phyloP scores from a whole-genome alignment of 2,888 invertebrate genomes.

The Hydropsyche betteni region DNA sequence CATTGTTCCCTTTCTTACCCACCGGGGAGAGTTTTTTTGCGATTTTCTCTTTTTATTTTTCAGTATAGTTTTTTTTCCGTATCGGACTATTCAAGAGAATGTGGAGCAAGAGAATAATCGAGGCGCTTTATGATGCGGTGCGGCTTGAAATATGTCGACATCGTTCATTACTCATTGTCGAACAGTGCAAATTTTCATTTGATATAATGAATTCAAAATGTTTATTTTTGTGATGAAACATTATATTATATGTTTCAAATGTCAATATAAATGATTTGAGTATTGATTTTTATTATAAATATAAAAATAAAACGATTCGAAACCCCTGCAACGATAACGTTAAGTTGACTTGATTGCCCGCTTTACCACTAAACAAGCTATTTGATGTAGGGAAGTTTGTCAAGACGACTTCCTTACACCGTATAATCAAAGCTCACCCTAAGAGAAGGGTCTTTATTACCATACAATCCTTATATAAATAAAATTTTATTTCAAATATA shows the following conservation, averaged over 20 bases:
- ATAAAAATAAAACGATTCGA: neutral
- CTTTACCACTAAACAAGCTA: slow-evolving; percentile 21
- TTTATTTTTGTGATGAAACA: too few species aligned
- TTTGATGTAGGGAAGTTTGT: slow-evolving; percentile 13
- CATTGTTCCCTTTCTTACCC: slow-evolving; percentile 30
- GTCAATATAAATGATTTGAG: too few species aligned
- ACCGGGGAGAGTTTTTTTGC: slow-evolving; percentile 13
- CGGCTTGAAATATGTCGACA: too few species aligned
- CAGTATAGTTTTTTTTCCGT: neutral
- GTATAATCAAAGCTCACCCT: slow-evolving; percentile 36
- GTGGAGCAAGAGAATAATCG: slow-evolving; percentile 19
- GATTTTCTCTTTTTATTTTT: neutral
- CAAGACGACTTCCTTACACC: slow-evolving; percentile 22
- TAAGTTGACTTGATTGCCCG: slow-evolving; percentile 12
- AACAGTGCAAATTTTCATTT: too few species aligned
- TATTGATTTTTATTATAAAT: neutral
- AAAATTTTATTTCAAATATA: neutral
- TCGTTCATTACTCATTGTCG: too few species aligned
- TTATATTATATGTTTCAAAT: too few species aligned
- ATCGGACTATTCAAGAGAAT: slow-evolving; percentile 19
- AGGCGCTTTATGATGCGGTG: too few species aligned
- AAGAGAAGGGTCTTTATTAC: slow-evolving; percentile 42
- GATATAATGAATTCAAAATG: too few species aligned
- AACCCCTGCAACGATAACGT: neutral
- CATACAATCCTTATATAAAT: slow-evolving; percentile 12